Percentiles rank a stretch among this genome's conserved stretches.
These are phyloP conservation scores for Idaea dimidiata DNA, from an alignment of 2,888 invertebrate species.

Conservation along the genomic window DNA sequence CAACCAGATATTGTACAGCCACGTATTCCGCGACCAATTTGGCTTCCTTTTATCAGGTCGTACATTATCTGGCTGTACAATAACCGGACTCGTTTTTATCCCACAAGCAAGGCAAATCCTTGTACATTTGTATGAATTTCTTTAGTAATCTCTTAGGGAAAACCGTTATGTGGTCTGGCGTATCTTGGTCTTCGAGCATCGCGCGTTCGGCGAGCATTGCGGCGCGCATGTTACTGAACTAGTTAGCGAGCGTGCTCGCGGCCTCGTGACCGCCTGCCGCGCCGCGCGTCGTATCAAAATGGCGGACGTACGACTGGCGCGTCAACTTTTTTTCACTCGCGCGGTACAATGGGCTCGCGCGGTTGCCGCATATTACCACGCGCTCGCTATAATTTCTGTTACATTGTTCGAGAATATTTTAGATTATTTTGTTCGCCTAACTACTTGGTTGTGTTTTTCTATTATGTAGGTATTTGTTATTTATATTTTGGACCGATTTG, in stretches of 20 bases:
- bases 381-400: too few relatives aligned
- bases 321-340: too few relatives aligned
- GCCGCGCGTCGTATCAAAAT: conserved; percentile 2
- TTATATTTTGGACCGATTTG: too few relatives aligned
- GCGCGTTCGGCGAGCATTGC: conserved; percentile 55
- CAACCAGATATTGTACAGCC: too few relatives aligned
- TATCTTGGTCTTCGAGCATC: not conserved
- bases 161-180: conserved; percentile 39
- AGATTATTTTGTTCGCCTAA: too few relatives aligned
- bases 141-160: conserved; percentile 61
- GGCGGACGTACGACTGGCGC: conserved; percentile 16
- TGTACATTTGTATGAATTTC: conserved; percentile 57
- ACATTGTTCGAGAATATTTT: too few relatives aligned
- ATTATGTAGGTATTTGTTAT: too few relatives aligned
- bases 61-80: too few relatives aligned
- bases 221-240: conserved; percentile 62
- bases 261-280: conserved; percentile 7
- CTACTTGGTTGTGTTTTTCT: too few relatives aligned
- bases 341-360: conserved; percentile 7
- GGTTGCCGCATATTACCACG: conserved; percentile 2
- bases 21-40: too few relatives aligned
- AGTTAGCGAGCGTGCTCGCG: conserved; percentile 27
- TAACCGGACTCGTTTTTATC: conserved; percentile 51
- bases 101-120: conserved; percentile 61
- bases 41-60: too few relatives aligned